phyloP scores from a whole-genome alignment of 2,113 vertebrate genomes.

The Hyperoodon ampullatus region DNA sequence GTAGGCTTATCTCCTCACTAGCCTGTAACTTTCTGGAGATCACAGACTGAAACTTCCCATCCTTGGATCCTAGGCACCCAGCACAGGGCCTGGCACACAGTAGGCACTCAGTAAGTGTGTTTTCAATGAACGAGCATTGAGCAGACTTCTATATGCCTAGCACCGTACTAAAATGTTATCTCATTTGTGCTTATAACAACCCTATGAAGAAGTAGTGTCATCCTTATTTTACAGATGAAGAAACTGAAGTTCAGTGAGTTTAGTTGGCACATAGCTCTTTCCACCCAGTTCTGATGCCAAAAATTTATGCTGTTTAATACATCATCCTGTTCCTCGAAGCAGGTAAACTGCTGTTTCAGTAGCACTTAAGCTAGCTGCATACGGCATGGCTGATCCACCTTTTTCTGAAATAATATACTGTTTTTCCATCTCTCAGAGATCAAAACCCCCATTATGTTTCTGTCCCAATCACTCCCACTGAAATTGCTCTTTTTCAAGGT shows the following conservation, averaged over 20 bases:
- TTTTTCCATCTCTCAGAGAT: slow-evolving; percentile 40
- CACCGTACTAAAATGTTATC: background rate
- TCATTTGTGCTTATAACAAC: background rate
- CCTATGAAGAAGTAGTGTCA: slow-evolving; percentile 7
- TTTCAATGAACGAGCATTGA: slow-evolving; percentile 7
- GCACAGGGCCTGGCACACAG: background rate
- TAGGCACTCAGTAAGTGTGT: background rate
- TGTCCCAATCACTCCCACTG: background rate
- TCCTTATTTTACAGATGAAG: slow-evolving; percentile 1
- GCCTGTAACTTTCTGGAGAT: background rate
- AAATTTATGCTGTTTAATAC: background rate
- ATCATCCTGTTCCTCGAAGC: background rate
- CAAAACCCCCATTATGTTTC: slow-evolving; percentile 39
- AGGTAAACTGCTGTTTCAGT: slow-evolving; percentile 23
- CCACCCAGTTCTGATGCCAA: background rate
- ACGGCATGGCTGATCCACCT: background rate
- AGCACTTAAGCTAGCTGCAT: background rate
- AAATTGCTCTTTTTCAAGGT: slow-evolving; percentile 60
- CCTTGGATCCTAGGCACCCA: background rate
- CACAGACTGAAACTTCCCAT: background rate
- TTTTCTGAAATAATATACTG: slow-evolving; percentile 28
- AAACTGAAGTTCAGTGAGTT: slow-evolving; percentile 34
- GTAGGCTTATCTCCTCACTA: background rate
- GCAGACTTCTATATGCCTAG: background rate
- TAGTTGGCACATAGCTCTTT: slow-evolving; percentile 31